Evolutionary conservation across 1,140 invertebrate genomes (phyloP), one percentile per base, ranked within the genome.

Genomic region (Andricus grossulariae): DNA sequence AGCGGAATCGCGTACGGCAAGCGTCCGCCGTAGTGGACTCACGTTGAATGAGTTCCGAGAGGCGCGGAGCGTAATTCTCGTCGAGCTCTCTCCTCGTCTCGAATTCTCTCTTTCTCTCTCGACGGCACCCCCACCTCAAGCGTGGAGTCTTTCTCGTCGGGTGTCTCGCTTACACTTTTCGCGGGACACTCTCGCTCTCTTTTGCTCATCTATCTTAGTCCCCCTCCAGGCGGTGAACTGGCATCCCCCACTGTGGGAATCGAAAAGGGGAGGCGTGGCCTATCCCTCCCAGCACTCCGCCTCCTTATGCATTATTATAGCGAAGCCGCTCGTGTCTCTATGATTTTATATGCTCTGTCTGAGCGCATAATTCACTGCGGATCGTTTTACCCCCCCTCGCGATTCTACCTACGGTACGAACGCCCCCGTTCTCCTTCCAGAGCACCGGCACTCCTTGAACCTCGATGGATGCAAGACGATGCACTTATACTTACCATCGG

Each of bases 251-350:
- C 52, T 18, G 72, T 4, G 74, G 77, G 66, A 73, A 77, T 75
- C 25, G 57, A 45, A 39, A 66, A 72, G 55, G 52, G 54, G 77
- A 71, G 83, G 83, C 85, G 84, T 83, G 84, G 84, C 80, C 75
- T 82, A 70, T 72, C 70, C 80, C 80, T 76, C 76, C 82, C 72
- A 74, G 74, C 79, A 83, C 76, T 81, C 88, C 90, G 87, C 90
- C 90, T 84, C 87, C 89, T 91, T 91, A 91, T 91, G 90, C 90
- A 91, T 91, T 91, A 91, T 91, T 90, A 91, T 91, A 88, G 80
- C 85, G 78, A 83, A 80, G 78, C 81, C 76, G 78, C 83, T 80
- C 84, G 84, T 83, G 84, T 85, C 84, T 87, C 88, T 91, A 90
- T 90, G 88, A 90, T 90, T 90, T 91, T 90, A 90, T 90, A 88